phyloP scores from a whole-genome alignment of 2,888 invertebrate species.

The Vandiemenella viatica region DNA sequence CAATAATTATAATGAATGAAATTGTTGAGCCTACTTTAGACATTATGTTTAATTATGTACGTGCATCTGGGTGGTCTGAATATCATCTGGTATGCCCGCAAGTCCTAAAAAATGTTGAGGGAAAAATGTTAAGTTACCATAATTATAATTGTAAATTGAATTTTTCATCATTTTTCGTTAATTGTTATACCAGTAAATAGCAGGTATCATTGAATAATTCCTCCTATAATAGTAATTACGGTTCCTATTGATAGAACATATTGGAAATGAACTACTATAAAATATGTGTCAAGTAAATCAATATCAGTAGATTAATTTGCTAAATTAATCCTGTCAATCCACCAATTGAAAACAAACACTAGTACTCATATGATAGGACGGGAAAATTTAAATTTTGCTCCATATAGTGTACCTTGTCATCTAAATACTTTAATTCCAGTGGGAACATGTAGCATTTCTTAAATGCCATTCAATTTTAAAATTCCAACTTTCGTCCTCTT shows the following conservation, averaged over 20 bases:
- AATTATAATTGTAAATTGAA: not conserved
- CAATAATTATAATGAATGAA: not conserved
- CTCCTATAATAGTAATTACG: constrained; percentile 34
- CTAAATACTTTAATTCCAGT: not conserved
- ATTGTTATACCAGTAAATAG: constrained; percentile 20
- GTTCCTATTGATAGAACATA: constrained; percentile 35
- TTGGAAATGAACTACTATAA: constrained; percentile 37
- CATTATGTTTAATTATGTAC: not conserved
- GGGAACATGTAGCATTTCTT: too few species aligned
- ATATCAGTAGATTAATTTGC: not conserved
- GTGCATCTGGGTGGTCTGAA: not conserved
- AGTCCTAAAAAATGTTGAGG: not conserved
- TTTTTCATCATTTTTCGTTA: not conserved
- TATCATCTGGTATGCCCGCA: not conserved
- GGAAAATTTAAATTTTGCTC: not conserved
- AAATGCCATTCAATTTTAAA: too few species aligned
- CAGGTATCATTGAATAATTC: constrained; percentile 30
- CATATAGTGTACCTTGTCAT: not conserved
- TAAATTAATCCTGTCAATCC: not conserved
- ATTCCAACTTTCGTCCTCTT: too few species aligned
- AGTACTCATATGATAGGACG: not conserved
- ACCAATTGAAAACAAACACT: not conserved
- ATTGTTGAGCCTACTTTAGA: not conserved
- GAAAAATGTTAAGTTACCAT: not conserved
- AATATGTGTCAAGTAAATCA: too few species aligned